Percentiles rank a stretch among this genome's conserved stretches.
Evolutionary conservation across 1,140 invertebrate genomes (phyloP).

Genomic region (Dendroctonus valens): DNA sequence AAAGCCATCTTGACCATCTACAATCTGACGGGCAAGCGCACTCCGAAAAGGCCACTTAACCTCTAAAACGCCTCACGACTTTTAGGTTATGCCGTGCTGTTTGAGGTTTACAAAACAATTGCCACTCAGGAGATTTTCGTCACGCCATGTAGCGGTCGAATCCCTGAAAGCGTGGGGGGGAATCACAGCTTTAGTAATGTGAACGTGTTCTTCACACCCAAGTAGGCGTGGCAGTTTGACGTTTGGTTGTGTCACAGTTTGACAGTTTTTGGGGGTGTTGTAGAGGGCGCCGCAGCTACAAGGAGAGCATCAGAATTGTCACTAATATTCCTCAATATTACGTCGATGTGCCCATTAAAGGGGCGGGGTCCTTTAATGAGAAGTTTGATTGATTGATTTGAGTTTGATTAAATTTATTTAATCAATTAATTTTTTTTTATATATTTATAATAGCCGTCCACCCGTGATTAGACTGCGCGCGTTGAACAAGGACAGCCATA

Average conservation of each 20-base stretch:
- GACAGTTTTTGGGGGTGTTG: constrained; percentile 10
- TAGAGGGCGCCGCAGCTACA: constrained; percentile 31
- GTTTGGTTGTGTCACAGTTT: no score
- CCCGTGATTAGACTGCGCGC: no score
- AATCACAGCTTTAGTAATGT: constrained; percentile 24
- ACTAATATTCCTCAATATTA: constrained; percentile 36
- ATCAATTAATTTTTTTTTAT: no score
- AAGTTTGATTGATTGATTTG: constrained; percentile 16
- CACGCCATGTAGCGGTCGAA: constrained; percentile 28
- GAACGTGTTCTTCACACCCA: constrained; percentile 37
- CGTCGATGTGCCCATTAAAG: constrained; percentile 34
- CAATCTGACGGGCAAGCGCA: constrained; percentile 33
- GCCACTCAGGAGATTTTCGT: constrained; percentile 21
- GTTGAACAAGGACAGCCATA: no score
- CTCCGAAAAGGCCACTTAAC: neutral
- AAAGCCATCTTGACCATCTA: constrained; percentile 28
- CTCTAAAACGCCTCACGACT: neutral
- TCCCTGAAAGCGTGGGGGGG: constrained; percentile 20
- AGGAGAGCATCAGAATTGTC: constrained; percentile 33
- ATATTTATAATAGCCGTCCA: no score
- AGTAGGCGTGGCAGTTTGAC: constrained; percentile 13
- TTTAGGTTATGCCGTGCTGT: constrained; percentile 31
- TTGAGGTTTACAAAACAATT: constrained; percentile 35
- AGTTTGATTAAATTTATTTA: no score
- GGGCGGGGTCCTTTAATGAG: constrained; percentile 33